Percentiles rank a stretch among this genome's conserved stretches.
phyloP scores from a whole-genome alignment of 1,140 invertebrate genomes.

The Episyrphus balteatus region DNA sequence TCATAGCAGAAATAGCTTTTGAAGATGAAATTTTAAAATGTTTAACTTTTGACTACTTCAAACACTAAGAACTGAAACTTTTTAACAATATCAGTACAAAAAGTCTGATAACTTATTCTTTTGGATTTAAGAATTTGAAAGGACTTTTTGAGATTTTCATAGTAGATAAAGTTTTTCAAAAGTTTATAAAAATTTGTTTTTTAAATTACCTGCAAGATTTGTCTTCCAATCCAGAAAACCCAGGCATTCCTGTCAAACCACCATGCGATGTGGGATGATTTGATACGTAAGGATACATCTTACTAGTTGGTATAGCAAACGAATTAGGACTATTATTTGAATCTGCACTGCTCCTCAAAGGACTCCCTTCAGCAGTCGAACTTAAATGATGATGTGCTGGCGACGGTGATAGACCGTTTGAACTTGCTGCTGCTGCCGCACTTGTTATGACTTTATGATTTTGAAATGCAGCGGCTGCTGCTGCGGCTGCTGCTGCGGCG shows the following conservation, averaged over 20 bases:
- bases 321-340: slow-evolving; percentile 36
- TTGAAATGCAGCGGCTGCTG: slow-evolving; percentile 54
- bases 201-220: slow-evolving; percentile 32
- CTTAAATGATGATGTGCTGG: background rate
- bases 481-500: slow-evolving; percentile 47
- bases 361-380: slow-evolving; percentile 3
- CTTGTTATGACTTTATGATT: background rate
- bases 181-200: background rate
- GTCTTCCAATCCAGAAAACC: slow-evolving; percentile 34
- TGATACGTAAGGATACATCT: slow-evolving; percentile 59
- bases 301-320: slow-evolving; percentile 39
- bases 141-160: too few relatives aligned
- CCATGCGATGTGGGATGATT: slow-evolving; percentile 43
- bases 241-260: slow-evolving; percentile 39
- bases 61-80: too few relatives aligned
- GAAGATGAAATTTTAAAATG: too few relatives aligned
- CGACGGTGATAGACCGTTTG: background rate
- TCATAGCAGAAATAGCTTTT: too few relatives aligned
- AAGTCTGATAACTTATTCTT: too few relatives aligned
- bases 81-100: too few relatives aligned
- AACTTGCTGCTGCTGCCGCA: background rate
- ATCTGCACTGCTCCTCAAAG: slow-evolving; percentile 5
- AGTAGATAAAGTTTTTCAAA: too few relatives aligned
- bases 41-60: too few relatives aligned
- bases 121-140: too few relatives aligned